Conservation (phyloP, 1,140 invertebrate genomes). For the Meloidogyne floridensis region DNA sequence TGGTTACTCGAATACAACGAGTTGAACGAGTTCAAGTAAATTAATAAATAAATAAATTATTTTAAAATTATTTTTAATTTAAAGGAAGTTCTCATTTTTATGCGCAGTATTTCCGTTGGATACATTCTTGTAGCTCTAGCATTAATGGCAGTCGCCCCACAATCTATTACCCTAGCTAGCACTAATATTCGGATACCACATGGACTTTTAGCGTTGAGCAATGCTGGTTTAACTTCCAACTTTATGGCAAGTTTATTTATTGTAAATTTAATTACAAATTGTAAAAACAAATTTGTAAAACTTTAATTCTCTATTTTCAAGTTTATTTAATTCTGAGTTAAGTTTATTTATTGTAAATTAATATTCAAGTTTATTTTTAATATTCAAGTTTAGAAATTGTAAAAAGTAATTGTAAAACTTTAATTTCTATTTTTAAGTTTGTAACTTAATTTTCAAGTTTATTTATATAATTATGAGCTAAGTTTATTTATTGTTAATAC, state of each 20-base stretch:
- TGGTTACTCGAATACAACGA: constrained; percentile 23
- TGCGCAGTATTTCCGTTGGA: constrained; percentile 27
- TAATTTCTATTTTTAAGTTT: too few relatives aligned
- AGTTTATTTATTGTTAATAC: too few relatives aligned
- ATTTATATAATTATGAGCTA: not conserved
- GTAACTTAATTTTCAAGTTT: not conserved
- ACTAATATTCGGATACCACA: constrained; percentile 28
- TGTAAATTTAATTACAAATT: not conserved
- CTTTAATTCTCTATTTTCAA: too few relatives aligned
- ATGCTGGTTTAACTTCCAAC: constrained; percentile 24
- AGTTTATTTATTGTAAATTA: not conserved
- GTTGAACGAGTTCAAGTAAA: constrained; percentile 25
- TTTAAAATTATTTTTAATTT: not conserved
- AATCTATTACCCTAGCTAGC: constrained; percentile 21
- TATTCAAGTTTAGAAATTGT: too few relatives aligned
- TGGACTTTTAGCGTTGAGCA: constrained; percentile 21
- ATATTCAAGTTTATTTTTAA: too few relatives aligned
- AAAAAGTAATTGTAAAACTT: too few relatives aligned
- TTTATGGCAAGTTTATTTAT: constrained; percentile 17
- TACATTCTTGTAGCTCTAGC: constrained; percentile 25
- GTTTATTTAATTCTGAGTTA: not conserved
- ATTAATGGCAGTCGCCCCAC: constrained; percentile 24
- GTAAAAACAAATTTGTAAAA: too few relatives aligned
- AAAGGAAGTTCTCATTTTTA: constrained; percentile 23
- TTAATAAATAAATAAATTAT: not conserved